Base-by-base conservation (phyloP, 2,113 vertebrate species). In the Vireo altiloquus region DNA sequence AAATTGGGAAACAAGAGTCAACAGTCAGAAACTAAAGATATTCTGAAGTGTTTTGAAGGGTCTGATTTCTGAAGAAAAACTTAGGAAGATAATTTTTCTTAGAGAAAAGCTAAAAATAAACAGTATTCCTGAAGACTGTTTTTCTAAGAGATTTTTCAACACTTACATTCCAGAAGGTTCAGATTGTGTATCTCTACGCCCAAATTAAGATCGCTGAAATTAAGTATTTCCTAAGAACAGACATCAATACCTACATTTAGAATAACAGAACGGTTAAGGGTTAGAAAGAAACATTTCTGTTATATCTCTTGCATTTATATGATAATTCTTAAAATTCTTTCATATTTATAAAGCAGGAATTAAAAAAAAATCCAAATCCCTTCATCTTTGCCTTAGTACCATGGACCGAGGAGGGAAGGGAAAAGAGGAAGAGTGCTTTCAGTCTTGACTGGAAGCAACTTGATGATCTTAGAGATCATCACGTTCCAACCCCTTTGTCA, bases 11-110 rank as follows among this genome's bases (percentile, higher is more conserved):
- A 82, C 44, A 84, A 42, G 53, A 94, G 65, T 92, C 89, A 96
- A 92, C 65, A 95, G 83, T 78, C 60, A 94, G 77, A 94, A 94
- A 90, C 49, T 71, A 82, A 94, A 89, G 89, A 94, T 94, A 78
- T 61, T 95, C 80, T 92, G 37, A 94, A 96, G 81, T 95, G 70
- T 84, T 94, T 75, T 92, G 74, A 94, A 94, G 53, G 30, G 59
- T 87, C 69, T 91, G 44, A 49, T 87, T 95, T 92, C 44, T 84
- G 69, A 85, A 53, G 27, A 91, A 82, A 86, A 87, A 40, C 72
- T 89, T 68, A 19, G 89, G 70, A 93, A 66, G 33, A 89, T 44
- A 2, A 60, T 65, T 86, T 79, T 87, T 78, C 56, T 83, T 83
- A 70, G 10, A 91, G 18, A 81, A 94, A 86, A 75, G 14, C 11